Percentiles rank a stretch among this genome's conserved stretches.
These are phyloP conservation scores for Amblyopsis rosae DNA, from an alignment of 2,113 vertebrate species.

Conservation along the genomic window DNA sequence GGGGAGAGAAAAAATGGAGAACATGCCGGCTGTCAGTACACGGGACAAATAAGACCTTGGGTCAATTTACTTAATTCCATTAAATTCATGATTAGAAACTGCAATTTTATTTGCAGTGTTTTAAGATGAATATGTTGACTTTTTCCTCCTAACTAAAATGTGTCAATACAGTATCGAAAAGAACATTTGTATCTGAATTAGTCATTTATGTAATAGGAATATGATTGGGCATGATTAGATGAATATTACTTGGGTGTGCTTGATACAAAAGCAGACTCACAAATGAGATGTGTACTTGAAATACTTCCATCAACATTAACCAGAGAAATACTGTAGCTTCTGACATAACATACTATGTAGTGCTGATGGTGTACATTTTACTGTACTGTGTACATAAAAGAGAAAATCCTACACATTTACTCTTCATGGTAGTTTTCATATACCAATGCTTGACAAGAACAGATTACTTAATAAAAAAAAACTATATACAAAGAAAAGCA, in stretches of 20 bases:
- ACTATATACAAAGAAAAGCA: neutral
- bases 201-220: constrained; percentile 41
- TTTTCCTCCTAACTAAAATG: neutral
- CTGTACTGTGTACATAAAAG: constrained; percentile 17
- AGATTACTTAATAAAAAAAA: constrained; percentile 48
- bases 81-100: constrained; percentile 39
- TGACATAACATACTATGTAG: constrained; percentile 1
- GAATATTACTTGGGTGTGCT: constrained; percentile 78
- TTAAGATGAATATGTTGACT: neutral
- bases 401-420: constrained; percentile 34
- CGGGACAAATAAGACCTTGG: constrained; percentile 64
- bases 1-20: constrained; percentile 70
- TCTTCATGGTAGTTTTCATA: constrained; percentile 37
- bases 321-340: neutral
- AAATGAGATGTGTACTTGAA: constrained; percentile 60
- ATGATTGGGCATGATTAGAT: constrained; percentile 80
- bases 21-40: constrained; percentile 90
- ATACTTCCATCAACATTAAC: constrained; percentile 3
- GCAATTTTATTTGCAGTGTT: constrained; percentile 12
- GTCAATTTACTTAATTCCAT: constrained; percentile 55
- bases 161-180: neutral
- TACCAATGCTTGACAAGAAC: constrained; percentile 48
- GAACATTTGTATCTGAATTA: constrained; percentile 24
- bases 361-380: constrained; percentile 25
- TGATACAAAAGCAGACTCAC: constrained; percentile 26